Conservation (phyloP, 2,888 invertebrate genomes). For the Lasioglossum villosulum region DNA sequence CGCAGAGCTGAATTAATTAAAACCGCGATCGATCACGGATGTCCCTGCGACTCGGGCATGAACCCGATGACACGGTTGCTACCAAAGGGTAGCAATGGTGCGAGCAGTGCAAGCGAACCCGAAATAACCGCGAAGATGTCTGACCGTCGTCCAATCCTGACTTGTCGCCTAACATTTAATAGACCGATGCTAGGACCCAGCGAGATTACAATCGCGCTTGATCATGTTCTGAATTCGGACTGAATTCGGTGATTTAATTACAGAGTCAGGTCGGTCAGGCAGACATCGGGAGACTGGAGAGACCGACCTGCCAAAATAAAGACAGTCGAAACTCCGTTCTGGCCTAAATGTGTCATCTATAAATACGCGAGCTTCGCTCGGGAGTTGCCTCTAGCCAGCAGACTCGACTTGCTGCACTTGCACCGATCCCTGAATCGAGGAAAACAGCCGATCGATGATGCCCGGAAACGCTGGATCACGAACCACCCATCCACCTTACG, state of each 20-base stretch:
- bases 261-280: constrained; percentile 43
- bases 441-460: constrained; percentile 30
- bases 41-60: constrained; percentile 8
- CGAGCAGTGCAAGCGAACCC: constrained; percentile 33
- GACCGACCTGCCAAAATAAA: constrained; percentile 76
- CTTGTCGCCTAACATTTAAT: constrained; percentile 38
- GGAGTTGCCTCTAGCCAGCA: constrained; percentile 30
- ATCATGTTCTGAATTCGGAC: background rate
- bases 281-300: constrained; percentile 40
- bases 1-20: constrained; percentile 12
- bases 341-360: constrained; percentile 84
- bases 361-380: constrained; percentile 75
- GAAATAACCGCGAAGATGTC: constrained; percentile 53
- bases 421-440: constrained; percentile 44
- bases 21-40: constrained; percentile 25
- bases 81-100: constrained; percentile 36
- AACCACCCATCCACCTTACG: background rate
- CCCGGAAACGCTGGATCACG: constrained; percentile 15
- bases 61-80: constrained; percentile 15
- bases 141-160: constrained; percentile 31
- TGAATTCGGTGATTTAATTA: constrained; percentile 61
- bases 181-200: constrained; percentile 24
- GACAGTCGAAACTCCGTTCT: constrained; percentile 76
- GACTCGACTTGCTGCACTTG: constrained; percentile 31
- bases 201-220: constrained; percentile 47